Percentiles rank a stretch among this genome's conserved stretches.
Evolutionary conservation across 2,113 vertebrate species (phyloP).

Genomic region (Zosterops hypoxanthus): DNA sequence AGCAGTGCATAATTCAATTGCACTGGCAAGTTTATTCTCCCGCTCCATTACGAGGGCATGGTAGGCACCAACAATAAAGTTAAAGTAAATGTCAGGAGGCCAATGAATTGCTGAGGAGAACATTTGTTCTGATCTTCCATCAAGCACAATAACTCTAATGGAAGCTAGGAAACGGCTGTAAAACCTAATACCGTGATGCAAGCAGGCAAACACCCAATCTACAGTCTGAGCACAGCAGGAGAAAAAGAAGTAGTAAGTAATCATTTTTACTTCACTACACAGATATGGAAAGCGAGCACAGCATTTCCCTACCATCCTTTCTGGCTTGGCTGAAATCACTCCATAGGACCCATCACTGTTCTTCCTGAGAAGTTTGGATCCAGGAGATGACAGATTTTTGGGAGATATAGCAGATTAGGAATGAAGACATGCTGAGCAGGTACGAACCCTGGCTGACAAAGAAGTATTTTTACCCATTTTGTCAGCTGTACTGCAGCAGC

Average conservation of each 20-base stretch:
- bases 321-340: not conserved
- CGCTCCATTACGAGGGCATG: not conserved
- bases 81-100: constrained; percentile 61
- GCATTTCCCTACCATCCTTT: not conserved
- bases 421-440: not conserved
- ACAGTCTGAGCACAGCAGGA: not conserved
- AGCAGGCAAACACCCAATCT: constrained; percentile 3
- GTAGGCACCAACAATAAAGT: constrained; percentile 61
- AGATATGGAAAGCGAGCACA: not conserved
- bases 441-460: not conserved
- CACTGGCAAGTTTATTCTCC: constrained; percentile 40
- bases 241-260: not conserved
- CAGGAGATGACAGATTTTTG: not conserved
- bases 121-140: constrained; percentile 55
- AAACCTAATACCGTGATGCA: constrained; percentile 53
- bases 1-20: constrained; percentile 48
- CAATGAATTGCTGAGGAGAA: constrained; percentile 50
- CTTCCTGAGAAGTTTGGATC: not conserved
- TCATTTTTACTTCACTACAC: not conserved
- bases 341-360: not conserved
- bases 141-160: constrained; percentile 52
- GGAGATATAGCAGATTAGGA: not conserved
- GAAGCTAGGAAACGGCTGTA: constrained; percentile 35
- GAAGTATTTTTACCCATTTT: not conserved
- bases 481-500: not conserved